These are phyloP conservation scores for Dendrocincla tyrannina DNA, from an alignment of 2,797 vertebrate genomes.

Conservation along the genomic window DNA sequence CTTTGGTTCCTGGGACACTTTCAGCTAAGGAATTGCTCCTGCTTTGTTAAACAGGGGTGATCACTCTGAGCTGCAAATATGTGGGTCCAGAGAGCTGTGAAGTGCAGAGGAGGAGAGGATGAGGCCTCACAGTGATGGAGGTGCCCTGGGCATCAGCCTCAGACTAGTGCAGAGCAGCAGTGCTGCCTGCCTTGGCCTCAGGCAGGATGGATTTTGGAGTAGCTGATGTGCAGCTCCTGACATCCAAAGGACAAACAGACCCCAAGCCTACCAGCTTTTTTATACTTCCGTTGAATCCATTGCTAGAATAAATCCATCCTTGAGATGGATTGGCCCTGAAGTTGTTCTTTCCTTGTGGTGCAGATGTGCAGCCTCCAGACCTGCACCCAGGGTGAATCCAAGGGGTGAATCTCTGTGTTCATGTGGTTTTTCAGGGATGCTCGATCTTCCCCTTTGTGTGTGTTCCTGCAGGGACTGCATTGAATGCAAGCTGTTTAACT, in stretches of 20 bases:
- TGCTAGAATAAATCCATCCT: not conserved
- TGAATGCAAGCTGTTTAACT: conserved; percentile 90
- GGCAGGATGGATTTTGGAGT: not conserved
- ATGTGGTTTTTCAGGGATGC: fast-evolving
- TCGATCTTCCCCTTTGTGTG: not conserved
- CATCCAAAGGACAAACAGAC: not conserved
- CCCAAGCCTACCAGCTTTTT: not conserved
- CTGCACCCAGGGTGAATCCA: not conserved
- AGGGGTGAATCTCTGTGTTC: not conserved
- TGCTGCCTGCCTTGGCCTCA: not conserved
- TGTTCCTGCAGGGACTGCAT: conserved; percentile 88
- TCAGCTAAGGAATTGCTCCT: not conserved
- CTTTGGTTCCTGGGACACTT: not conserved
- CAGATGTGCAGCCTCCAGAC: not conserved
- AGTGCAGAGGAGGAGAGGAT: not conserved
- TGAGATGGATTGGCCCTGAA: not conserved
- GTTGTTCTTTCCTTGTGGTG: not conserved
- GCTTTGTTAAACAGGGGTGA: not conserved
- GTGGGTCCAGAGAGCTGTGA: not conserved
- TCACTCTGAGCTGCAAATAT: not conserved
- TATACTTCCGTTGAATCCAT: not conserved
- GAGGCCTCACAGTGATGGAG: fast-evolving
- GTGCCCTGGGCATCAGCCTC: not conserved
- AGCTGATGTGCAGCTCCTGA: not conserved
- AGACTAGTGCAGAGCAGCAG: not conserved